A percentile compares a stretch with the other conserved stretches of the same genome.
These are phyloP conservation scores for Mellivora capensis DNA, from an alignment of 2,113 vertebrate species.

Conservation along the genomic window DNA sequence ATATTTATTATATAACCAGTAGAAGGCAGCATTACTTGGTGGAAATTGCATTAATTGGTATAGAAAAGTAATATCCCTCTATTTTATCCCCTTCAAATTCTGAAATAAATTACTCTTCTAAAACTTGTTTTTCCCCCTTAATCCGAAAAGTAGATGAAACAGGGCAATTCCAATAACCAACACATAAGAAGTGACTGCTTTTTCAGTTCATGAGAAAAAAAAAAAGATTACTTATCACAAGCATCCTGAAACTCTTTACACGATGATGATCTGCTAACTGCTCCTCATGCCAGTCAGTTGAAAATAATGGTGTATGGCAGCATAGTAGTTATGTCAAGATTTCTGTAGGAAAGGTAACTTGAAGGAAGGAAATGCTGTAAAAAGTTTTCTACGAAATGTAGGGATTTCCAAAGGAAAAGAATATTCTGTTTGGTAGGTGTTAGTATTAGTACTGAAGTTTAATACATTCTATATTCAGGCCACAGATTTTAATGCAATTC, in stretches of 20 bases:
- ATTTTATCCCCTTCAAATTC: slow-evolving; percentile 1
- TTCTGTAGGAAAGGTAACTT: neutral
- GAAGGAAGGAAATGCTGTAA: slow-evolving; percentile 22
- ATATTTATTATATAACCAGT: slow-evolving; percentile 1
- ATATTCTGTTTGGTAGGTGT: neutral
- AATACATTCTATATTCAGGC: neutral
- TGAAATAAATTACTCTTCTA: neutral
- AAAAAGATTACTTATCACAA: neutral
- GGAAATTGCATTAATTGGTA: neutral
- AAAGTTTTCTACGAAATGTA: neutral
- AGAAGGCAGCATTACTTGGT: neutral
- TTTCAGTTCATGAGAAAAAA: neutral
- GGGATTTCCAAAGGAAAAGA: neutral
- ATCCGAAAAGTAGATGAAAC: neutral
- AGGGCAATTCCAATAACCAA: neutral
- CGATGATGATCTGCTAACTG: neutral
- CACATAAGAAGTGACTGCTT: neutral
- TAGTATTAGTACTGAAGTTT: slow-evolving; percentile 25
- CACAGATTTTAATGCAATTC: neutral
- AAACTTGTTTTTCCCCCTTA: neutral
- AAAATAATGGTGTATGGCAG: neutral
- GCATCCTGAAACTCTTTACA: neutral
- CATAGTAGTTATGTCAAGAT: neutral
- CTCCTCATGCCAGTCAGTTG: neutral
- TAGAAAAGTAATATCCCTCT: neutral